Evolutionary conservation across 2,113 vertebrate genomes (phyloP), one percentile per base, ranked within the genome.

Genomic region (Ia io): DNA sequence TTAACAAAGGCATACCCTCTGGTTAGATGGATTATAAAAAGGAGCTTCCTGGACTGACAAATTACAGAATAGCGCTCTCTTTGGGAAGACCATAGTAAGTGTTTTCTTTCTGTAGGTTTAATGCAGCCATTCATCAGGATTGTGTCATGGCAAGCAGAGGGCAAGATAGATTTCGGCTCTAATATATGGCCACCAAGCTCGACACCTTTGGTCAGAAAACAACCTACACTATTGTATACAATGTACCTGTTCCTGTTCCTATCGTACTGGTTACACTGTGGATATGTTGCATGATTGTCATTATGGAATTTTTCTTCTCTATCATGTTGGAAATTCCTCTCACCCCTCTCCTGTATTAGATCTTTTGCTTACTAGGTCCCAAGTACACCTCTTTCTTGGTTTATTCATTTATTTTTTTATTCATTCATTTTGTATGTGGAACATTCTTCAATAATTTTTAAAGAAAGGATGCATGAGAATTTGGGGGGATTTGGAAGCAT

Each of bases 91-190:
- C 28, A 47, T 42, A 91, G 23, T 78, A 79, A 92, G 37, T 79
- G n/a, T 56, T 37, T 63, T 96, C 51, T 95, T 79, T 53, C 67
- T 82, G 10, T 56, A 79, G 65, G 18, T 87, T 95, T 93, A 49
- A 76, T 87, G 44, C 40, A 90, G 28, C 23, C 9, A 5, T 25
- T 90, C 42, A 86, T 30, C 49, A 87, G 35, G 56, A 80, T 18
- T 59, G 61, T 91, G 82, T 0, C 10, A 63, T n/a, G 12, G 35
- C 23, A 79, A 87, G 28, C 12, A 56, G 13, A 76, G 1, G 67
- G 18, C 37, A 69, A 73, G 49, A 32, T 2, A 12, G 14, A 78
- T 77, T 51, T 93, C 4, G 14, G 40, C 23, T 91, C 1, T 73
- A 35, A 71, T 42, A 44, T 70, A 61, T 67, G 51, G 44, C 25